Percentiles rank a stretch among this genome's conserved stretches.
Evolutionary conservation across 2,113 vertebrate genomes (phyloP).

Genomic region (Tapirus terrestris): DNA sequence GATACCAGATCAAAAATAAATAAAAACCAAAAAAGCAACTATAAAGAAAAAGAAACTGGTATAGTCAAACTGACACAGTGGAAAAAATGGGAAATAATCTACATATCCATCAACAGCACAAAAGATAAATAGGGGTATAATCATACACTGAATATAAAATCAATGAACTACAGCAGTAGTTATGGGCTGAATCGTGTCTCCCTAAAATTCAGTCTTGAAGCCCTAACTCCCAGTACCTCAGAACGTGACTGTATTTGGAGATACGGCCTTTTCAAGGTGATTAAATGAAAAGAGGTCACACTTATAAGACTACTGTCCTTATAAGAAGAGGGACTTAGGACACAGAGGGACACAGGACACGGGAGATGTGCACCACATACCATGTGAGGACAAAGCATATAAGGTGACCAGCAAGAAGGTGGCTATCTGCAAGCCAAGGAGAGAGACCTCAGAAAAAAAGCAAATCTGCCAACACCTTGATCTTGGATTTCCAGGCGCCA

Average conservation of each 20-base stretch:
- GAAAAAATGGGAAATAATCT: constrained; percentile 32
- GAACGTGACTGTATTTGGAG: not conserved
- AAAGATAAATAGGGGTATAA: constrained; percentile 13
- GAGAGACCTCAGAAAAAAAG: not conserved
- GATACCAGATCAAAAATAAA: constrained; percentile 49
- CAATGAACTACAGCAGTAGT: not conserved
- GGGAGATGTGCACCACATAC: not conserved
- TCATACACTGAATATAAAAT: constrained; percentile 4
- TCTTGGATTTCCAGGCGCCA: not conserved
- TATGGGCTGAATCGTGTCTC: not conserved
- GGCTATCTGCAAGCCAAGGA: not conserved
- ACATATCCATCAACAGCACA: not conserved
- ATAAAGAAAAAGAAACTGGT: constrained; percentile 2
- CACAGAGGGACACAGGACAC: not conserved
- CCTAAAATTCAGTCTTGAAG: not conserved
- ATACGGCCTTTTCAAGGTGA: not conserved
- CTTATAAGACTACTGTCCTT: not conserved
- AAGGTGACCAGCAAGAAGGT: not conserved
- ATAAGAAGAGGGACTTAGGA: not conserved
- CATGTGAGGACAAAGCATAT: not conserved
- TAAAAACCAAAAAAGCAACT: not conserved
- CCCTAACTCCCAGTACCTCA: not conserved
- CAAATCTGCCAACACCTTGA: not conserved
- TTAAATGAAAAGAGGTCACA: not conserved
- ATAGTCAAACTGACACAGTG: not conserved